Percentiles rank a stretch among this genome's conserved stretches.
Conservation (phyloP, 2,113 vertebrate species). For the Climacteris rufus region DNA sequence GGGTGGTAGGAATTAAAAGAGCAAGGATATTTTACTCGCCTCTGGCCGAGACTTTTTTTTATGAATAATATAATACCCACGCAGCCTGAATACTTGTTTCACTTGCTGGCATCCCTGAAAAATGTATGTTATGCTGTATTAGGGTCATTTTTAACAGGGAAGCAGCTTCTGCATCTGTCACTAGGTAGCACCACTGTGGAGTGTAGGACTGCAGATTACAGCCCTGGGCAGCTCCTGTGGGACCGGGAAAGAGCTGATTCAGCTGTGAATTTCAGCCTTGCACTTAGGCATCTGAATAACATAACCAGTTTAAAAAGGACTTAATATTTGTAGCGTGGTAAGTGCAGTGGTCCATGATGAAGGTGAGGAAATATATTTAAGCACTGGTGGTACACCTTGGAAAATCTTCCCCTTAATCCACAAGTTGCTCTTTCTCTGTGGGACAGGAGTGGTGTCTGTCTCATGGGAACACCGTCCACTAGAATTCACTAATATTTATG, state of each 20-base stretch:
- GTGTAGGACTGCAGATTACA: background rate
- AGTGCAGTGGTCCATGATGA: background rate
- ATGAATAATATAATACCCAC: slow-evolving; percentile 4
- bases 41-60: slow-evolving; percentile 33
- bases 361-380: background rate
- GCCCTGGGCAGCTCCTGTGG: background rate
- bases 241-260: background rate
- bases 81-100: background rate
- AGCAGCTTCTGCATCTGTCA: background rate
- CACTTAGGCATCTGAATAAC: background rate
- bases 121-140: background rate
- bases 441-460: background rate
- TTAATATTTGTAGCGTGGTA: background rate
- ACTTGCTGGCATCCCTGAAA: background rate
- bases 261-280: background rate
- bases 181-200: background rate
- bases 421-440: background rate
- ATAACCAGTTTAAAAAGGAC: background rate
- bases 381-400: background rate
- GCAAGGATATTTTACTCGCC: background rate
- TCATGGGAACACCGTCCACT: background rate
- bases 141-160: background rate
- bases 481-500: background rate
- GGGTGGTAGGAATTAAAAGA: slow-evolving; percentile 49
- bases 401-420: background rate